Conservation (phyloP, 2,888 invertebrate genomes). For the Chouioia cunea region DNA sequence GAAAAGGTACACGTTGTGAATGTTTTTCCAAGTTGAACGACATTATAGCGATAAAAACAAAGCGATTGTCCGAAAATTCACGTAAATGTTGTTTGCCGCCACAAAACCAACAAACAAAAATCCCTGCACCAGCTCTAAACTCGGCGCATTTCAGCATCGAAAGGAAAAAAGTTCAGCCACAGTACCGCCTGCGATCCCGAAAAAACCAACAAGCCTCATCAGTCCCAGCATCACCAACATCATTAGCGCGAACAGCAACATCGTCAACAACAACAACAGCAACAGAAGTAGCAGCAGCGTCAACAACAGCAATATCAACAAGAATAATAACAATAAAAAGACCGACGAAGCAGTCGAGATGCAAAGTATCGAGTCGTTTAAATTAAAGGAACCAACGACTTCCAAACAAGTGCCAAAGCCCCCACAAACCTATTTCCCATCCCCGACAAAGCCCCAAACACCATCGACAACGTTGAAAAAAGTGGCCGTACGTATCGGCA, state of each 20-base stretch:
- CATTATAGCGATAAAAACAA: too few species aligned
- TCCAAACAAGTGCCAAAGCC: constrained; percentile 72
- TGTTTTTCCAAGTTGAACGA: too few species aligned
- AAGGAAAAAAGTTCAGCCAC: constrained; percentile 4
- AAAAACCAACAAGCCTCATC: background rate
- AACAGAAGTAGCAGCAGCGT: background rate
- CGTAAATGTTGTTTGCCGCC: too few species aligned
- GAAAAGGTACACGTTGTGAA: too few species aligned
- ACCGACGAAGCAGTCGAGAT: constrained; percentile 76
- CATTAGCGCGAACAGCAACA: background rate
- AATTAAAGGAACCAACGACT: constrained; percentile 74
- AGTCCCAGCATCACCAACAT: background rate
- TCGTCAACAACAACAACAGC: background rate
- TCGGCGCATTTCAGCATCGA: constrained; percentile 35
- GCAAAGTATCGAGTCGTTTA: constrained; percentile 82
- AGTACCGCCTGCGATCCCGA: too few species aligned
- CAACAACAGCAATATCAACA: background rate
- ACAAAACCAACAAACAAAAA: background rate
- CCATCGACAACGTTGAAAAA: constrained; percentile 51
- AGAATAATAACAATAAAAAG: constrained; percentile 37
- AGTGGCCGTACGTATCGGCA: constrained; percentile 64
- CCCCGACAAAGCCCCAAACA: constrained; percentile 57
- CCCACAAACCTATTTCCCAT: constrained; percentile 77
- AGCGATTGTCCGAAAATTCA: background rate
- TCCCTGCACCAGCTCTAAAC: too few species aligned